Evolutionary conservation across 2,888 invertebrate genomes (phyloP), one percentile per base, ranked within the genome.

Genomic region (Amaurobius ferox): DNA sequence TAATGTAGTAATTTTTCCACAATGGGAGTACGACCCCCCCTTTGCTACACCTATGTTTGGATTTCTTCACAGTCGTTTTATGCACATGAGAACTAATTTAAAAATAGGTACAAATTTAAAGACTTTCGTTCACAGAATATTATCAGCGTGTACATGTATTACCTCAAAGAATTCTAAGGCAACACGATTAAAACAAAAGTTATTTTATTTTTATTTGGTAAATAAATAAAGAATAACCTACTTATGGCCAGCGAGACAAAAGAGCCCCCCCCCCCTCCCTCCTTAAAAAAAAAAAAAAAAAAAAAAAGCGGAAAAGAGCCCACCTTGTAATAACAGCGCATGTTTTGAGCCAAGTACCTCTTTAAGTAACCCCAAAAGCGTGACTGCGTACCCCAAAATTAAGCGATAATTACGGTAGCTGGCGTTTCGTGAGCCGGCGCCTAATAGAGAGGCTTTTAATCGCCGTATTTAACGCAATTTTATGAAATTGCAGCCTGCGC

Each of bases 371-470:
- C 30, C 29, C 32, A 48, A 30, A 55, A 32, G 30, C 72, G 72
- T 72, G 72, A 72, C 55, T 29, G 3, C 19, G 55, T 7, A 55
- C 55, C 72, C 72, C 29, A 13, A 32, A 72, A 72, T 72, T 72
- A 72, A 72, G 48, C 29, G 55, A 72, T 72, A 72, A 72, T 72
- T 72, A 72, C 72, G 55, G 32, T 23, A 30, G 55, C 66, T 23
- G 55, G 55, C 1, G 23, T 23, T 55, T 11, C 55, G 55, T 55
- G 55, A 55, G 19, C 19, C 16, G 13, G 19, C 11, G 32, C 19
- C 9, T 66, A 66, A 66, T 66, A 66, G 66, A 30, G 16, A 23
- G 66, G 32, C 66, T 66, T 35, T 66, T 66, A 66, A 66, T 32
- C 23, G 35, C 66, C 11, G 32, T 35, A 66, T 35, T 66, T 66